A percentile compares a stretch with the other conserved stretches of the same genome.
Conservation (phyloP, 2,113 vertebrate genomes). For the Sinocyclocheilus maitianheensis region DNA sequence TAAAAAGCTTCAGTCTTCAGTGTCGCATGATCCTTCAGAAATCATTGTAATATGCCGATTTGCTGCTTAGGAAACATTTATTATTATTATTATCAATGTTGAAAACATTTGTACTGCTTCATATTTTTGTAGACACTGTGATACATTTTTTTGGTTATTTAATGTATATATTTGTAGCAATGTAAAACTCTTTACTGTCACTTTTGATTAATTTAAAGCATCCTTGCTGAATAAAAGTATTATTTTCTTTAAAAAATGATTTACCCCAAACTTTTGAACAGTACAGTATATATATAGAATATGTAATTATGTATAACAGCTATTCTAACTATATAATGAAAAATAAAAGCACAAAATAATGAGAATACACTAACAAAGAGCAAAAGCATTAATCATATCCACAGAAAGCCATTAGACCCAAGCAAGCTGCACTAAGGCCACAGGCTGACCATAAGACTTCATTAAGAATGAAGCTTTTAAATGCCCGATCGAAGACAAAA, state of each 20-base stretch:
- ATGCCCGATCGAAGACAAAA: conserved; percentile 1
- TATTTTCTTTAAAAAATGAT: neutral
- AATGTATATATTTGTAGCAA: no score
- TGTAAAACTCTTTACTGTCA: no score
- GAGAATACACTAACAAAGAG: neutral
- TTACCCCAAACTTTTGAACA: neutral
- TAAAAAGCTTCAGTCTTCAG: no score
- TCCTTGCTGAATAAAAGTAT: no score
- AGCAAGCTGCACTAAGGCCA: neutral
- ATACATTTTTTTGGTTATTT: no score
- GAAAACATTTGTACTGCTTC: no score
- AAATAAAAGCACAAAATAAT: conserved; percentile 7
- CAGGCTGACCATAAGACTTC: conserved; percentile 14
- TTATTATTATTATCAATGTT: no score
- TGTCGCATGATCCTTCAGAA: no score
- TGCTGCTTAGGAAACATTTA: no score
- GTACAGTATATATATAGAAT: neutral
- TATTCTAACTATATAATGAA: neutral
- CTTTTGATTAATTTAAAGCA: no score
- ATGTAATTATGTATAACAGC: neutral
- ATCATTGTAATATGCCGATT: no score
- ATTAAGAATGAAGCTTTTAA: conserved; percentile 34
- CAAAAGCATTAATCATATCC: neutral
- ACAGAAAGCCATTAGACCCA: conserved; percentile 16
- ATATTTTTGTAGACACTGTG: no score